Base-by-base conservation (phyloP, 2,113 vertebrate species). In the Rynchops niger region DNA sequence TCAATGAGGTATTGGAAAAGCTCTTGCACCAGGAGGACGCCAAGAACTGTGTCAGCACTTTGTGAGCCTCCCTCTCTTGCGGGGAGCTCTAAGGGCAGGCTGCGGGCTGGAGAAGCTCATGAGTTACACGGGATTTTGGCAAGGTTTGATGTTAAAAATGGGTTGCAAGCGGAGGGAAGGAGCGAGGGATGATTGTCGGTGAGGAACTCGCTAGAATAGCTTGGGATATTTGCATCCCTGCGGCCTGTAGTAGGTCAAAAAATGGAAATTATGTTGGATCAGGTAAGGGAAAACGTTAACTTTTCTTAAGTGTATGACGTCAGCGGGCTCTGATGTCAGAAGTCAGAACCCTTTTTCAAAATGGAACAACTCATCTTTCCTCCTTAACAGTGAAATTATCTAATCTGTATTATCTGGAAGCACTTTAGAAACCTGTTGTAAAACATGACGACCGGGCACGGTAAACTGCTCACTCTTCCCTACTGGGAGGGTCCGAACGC, bases 401-500 rank as follows among this genome's bases (percentile, higher is more conserved):
- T 66, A 9, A 11, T 38, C 30, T 21, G 5, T 18, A 12, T 45
- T 20, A 14, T 14, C 43, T 29, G 67, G 56, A 87, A 80, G 65
- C 42, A 9, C 70, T 82, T 88, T 0, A 36, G 77, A 82, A 77
- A 26, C 23, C 69, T 18, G 32, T 2, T 23, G 8, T 18, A 25
- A 86, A 79, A 76, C 18, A 6, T 2, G 23, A 29, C 2, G 6
- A 1, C 25, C 20, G 6, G 59, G 20, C 53, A 22, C 15, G 14
- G 56, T 4, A 9, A 76, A 9, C 32, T n/a, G 62, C 63, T 42
- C 6, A 2, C 49, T 45, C 17, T 34, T 40, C 25, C 26, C 58
- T 42, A 1, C 16, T 2, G 4, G 38, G 38, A 30, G 38, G 29
- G 20, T 6, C 9, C 5, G 11, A 40, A 6, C 16, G 9, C 8